Evolutionary conservation across 2,888 invertebrate species (phyloP).

Genomic region (Cabera pusaria): DNA sequence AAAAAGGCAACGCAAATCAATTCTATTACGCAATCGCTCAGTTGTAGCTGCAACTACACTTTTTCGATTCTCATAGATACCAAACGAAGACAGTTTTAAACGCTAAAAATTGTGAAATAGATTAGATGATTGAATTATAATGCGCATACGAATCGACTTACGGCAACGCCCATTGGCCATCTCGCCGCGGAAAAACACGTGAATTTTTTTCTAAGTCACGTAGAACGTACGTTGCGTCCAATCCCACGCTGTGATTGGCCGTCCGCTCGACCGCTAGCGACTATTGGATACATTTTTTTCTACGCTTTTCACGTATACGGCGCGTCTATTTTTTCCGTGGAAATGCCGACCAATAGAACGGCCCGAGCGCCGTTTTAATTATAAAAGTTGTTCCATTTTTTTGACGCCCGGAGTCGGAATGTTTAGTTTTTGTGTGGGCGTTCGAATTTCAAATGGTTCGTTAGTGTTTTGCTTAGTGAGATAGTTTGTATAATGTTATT

Average conservation of each 20-base stretch:
- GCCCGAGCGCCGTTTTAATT: slow-evolving; percentile 69
- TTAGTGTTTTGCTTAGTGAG: slow-evolving; percentile 19
- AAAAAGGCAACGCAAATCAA: no score
- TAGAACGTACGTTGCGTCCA: slow-evolving; percentile 71
- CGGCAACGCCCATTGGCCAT: slow-evolving; percentile 64
- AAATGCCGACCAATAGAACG: slow-evolving; percentile 72
- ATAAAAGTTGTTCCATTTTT: slow-evolving; percentile 64
- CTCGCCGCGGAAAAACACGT: slow-evolving; percentile 75
- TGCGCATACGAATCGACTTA: slow-evolving; percentile 54
- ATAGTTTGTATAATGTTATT: not conserved
- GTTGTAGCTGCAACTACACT: no score
- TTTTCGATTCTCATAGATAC: no score
- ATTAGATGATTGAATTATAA: slow-evolving; percentile 60
- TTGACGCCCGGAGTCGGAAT: slow-evolving; percentile 37
- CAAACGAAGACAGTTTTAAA: no score
- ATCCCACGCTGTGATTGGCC: slow-evolving; percentile 59
- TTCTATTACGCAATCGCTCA: no score
- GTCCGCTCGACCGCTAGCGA: slow-evolving; percentile 43
- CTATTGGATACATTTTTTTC: slow-evolving; percentile 77
- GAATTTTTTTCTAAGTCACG: slow-evolving; percentile 77
- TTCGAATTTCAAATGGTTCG: slow-evolving; percentile 29
- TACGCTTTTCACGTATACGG: slow-evolving; percentile 77
- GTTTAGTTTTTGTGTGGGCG: slow-evolving; percentile 33
- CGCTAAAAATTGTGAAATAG: no score
- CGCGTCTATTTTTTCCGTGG: slow-evolving; percentile 66